Base-by-base conservation (phyloP, 1,140 invertebrate genomes). In the Nasonia vitripennis region DNA sequence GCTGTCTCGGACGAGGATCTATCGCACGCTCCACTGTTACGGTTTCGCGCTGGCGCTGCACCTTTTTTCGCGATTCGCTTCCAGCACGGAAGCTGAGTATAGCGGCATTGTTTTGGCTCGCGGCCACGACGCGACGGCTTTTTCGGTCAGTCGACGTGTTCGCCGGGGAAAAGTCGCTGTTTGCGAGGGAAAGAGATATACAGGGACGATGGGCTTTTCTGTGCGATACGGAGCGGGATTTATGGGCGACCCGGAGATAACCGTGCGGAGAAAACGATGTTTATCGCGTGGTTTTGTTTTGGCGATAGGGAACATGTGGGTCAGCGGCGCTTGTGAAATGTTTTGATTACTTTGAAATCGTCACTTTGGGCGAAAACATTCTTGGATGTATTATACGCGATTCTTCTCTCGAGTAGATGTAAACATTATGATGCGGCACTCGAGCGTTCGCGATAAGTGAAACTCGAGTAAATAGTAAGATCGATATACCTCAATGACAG, bases 11-110 rank as follows among this genome's bases (percentile, higher is more conserved):
- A 78, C 78, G n/a, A 23, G 78, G 62, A 55, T 85, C 84, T 81
- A 85, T 87, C 87, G 86, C 87, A 87, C 87, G 88, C 86, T 88
- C 84, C 83, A 87, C 87, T 89, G 78, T 86, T 88, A 88, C 87
- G 80, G 88, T 88, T 88, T 86, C 77, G 78, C 84, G 48, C 14
- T 67, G 23, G 7, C n/a, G 48, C 31, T 48, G 23, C 20, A 45
- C 23, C 45, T 67, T 20, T 70, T 31, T 20, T 79, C 31, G 4
- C 20, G 62, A 68, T 80, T 31, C 70, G n/a, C 34, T 81, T 73
- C 37, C 31, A 45, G 41, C 41, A 45, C 74, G 74, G 74, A 41
- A 34, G 70, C 70, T 34, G 27, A 34, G 11, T 34, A 11, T 71
- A 34, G 70, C 70, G 70, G 27, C 20, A 75, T 75, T 75, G 74